A percentile compares a stretch with the other conserved stretches of the same genome.
Evolutionary conservation across 2,888 invertebrate genomes (phyloP).

Genomic region (Artemia sinica): DNA sequence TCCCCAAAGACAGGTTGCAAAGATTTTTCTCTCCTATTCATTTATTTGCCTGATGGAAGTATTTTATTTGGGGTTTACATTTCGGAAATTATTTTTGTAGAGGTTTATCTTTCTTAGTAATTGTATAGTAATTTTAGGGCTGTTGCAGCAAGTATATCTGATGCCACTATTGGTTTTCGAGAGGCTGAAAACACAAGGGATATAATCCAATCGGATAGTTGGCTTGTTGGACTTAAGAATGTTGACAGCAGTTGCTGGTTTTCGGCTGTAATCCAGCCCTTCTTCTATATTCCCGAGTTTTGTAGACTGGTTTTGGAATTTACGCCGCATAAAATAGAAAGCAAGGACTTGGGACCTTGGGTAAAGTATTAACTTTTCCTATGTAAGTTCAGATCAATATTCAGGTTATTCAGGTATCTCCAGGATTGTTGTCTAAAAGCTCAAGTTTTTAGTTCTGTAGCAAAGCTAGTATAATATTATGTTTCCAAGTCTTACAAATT

Average conservation of each 20-base stretch:
- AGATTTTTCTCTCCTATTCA: no score
- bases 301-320: slow-evolving; percentile 32
- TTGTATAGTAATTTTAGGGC: background rate
- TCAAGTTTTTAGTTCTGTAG: no score
- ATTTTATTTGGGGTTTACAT: no score
- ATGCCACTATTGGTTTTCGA: background rate
- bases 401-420: no score
- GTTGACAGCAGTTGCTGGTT: slow-evolving; percentile 38
- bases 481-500: no score
- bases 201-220: slow-evolving; percentile 27
- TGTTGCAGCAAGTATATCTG: slow-evolving; percentile 1
- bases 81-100: no score
- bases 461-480: no score
- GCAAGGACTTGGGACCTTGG: slow-evolving; percentile 21
- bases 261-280: slow-evolving; percentile 36
- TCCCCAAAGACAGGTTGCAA: no score
- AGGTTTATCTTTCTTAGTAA: background rate
- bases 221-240: slow-evolving; percentile 36
- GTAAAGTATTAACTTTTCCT: background rate
- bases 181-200: slow-evolving; percentile 28
- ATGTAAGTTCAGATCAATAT: no score
- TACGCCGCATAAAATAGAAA: slow-evolving; percentile 24
- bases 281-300: slow-evolving; percentile 34
- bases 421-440: no score
- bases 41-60: no score